Conservation (phyloP, 2,888 invertebrate species). For the Brenthis daphne region DNA sequence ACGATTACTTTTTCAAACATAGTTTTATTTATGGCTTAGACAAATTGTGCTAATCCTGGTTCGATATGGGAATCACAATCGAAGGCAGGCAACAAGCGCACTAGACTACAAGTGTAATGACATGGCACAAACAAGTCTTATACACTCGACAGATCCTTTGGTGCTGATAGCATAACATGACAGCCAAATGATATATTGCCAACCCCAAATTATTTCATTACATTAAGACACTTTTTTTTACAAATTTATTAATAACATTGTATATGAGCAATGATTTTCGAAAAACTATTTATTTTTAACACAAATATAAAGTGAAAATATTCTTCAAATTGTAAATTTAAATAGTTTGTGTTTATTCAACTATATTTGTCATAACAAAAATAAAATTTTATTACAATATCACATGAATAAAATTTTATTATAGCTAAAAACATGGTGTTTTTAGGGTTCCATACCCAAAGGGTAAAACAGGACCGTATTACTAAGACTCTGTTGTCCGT, state of each 20-base stretch:
- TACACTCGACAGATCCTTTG: slow-evolving; percentile 60
- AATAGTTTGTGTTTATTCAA: too few relatives aligned
- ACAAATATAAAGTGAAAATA: too few relatives aligned
- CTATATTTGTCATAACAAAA: too few relatives aligned
- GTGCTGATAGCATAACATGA: slow-evolving; percentile 51
- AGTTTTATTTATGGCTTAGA: slow-evolving; percentile 68
- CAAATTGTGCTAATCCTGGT: slow-evolving; percentile 62
- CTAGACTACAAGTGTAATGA: slow-evolving; percentile 48
- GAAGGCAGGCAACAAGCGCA: slow-evolving; percentile 51
- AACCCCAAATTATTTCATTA: slow-evolving; percentile 1
- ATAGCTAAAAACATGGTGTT: too few relatives aligned
- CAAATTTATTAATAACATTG: neutral
- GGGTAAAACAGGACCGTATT: too few relatives aligned
- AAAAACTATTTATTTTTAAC: too few relatives aligned
- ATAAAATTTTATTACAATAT: too few relatives aligned
- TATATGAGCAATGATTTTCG: too few relatives aligned
- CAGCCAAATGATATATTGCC: slow-evolving; percentile 15
- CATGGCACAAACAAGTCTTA: slow-evolving; percentile 66
- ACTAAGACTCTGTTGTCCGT: too few relatives aligned
- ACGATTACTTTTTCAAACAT: slow-evolving; percentile 68
- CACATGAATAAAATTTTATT: too few relatives aligned
- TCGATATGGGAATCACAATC: slow-evolving; percentile 62
- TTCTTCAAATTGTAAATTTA: too few relatives aligned
- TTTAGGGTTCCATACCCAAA: too few relatives aligned
- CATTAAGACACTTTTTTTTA: neutral